These are phyloP conservation scores for Gallinago solitaria DNA, from an alignment of 2,797 vertebrate genomes.

Conservation along the genomic window DNA sequence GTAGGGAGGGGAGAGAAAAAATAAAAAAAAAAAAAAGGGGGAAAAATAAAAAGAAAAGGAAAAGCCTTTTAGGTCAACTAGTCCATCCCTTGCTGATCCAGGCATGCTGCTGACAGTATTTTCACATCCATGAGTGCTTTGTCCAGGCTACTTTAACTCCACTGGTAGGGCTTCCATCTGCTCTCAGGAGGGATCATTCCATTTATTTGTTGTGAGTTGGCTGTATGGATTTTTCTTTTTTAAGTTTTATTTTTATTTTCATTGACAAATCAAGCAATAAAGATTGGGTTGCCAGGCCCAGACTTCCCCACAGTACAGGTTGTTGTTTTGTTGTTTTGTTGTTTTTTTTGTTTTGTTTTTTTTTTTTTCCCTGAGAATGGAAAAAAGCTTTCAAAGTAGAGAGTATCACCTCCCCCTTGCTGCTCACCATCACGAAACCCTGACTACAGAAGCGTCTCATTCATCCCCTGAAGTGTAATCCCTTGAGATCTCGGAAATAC, in stretches of 20 bases:
- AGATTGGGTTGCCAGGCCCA: constrained; percentile 16
- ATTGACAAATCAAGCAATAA: constrained; percentile 60
- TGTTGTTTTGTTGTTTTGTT: background rate
- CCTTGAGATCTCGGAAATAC: constrained; percentile 34
- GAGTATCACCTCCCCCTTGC: background rate
- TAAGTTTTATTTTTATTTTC: constrained; percentile 70
- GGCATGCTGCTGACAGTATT: background rate
- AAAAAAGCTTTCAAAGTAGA: constrained; percentile 39
- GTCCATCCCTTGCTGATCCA: background rate
- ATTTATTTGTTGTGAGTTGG: constrained; percentile 56
- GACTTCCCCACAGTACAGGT: background rate
- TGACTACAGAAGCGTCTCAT: background rate
- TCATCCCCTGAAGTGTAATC: constrained; percentile 40
- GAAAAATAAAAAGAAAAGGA: background rate
- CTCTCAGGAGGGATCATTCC: constrained; percentile 58
- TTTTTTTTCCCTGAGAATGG: background rate
- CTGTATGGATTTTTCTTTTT: constrained; percentile 63
- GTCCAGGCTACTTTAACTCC: constrained; percentile 45
- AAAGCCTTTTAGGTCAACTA: constrained; percentile 43
- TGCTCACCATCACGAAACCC: background rate
- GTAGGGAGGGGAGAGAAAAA: background rate
- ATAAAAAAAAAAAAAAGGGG: background rate
- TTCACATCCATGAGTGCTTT: constrained; percentile 52
- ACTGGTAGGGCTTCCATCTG: background rate
- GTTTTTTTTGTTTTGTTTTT: background rate